phyloP scores from a whole-genome alignment of 2,113 vertebrate genomes.

The Sceloporus tristichus region DNA sequence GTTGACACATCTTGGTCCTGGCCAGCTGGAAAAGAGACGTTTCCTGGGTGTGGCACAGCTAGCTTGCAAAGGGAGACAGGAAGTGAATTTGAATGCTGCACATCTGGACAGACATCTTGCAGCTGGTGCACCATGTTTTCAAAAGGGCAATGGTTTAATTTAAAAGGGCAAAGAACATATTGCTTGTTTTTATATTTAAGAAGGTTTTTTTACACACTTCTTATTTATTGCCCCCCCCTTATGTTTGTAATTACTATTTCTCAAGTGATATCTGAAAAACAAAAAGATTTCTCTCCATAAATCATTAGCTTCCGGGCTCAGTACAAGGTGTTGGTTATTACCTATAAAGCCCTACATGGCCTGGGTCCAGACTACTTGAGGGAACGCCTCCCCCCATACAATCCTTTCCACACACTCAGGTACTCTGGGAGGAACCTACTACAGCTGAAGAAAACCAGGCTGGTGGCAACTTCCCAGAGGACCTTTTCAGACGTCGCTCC shows the following conservation, averaged over 20 bases:
- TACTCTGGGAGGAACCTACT: too few relatives aligned
- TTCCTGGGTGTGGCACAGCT: not conserved
- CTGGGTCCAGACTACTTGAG: too few relatives aligned
- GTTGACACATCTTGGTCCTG: not conserved
- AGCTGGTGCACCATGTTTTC: not conserved
- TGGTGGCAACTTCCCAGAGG: too few relatives aligned
- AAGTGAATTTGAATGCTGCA: not conserved
- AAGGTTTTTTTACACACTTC: not conserved
- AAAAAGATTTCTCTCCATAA: not conserved
- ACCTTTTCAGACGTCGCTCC: too few relatives aligned
- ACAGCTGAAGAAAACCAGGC: too few relatives aligned
- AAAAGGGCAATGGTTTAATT: not conserved
- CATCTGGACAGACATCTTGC: constrained; percentile 4
- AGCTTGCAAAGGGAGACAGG: not conserved
- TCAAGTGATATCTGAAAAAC: not conserved
- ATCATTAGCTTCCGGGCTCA: not conserved
- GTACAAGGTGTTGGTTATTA: too few relatives aligned
- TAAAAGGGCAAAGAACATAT: not conserved
- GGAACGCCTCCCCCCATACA: too few relatives aligned
- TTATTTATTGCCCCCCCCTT: not conserved
- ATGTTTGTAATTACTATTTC: not conserved
- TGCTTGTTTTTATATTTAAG: not conserved
- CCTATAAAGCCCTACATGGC: too few relatives aligned
- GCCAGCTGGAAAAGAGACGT: constrained; percentile 1
- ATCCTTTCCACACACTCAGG: too few relatives aligned